Conservation (phyloP, 2,113 vertebrate species). For the Microcebus lehilahytsara region DNA sequence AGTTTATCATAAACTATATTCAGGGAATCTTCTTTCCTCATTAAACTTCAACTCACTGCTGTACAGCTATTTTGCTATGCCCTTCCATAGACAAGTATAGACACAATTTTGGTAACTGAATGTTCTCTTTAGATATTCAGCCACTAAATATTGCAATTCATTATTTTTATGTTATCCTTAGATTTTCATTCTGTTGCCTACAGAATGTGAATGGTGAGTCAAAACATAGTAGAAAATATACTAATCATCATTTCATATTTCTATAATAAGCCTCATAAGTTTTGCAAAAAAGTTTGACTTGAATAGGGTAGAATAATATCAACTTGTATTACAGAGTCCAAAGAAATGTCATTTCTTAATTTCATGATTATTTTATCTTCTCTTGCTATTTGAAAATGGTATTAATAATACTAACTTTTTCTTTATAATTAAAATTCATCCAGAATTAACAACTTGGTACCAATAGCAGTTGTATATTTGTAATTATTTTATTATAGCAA, state of each 20-base stretch:
- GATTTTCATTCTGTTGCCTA: not conserved
- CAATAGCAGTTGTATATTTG: not conserved
- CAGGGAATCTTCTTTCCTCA: rapidly evolving
- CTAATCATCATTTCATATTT: not conserved
- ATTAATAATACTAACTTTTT: not conserved
- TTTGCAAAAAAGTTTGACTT: not conserved
- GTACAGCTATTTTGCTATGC: not conserved
- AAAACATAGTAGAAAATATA: not conserved
- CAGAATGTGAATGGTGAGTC: not conserved
- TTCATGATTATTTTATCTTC: not conserved
- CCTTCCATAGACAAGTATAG: not conserved
- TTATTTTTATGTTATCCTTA: not conserved
- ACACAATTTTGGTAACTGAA: not conserved
- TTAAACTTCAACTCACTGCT: not conserved
- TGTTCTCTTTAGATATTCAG: not conserved
- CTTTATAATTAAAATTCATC: not conserved
- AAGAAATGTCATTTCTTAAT: not conserved
- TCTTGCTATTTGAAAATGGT: not conserved
- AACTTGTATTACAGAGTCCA: not conserved
- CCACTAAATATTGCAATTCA: not conserved
- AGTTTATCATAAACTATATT: not conserved
- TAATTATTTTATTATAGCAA: not conserved
- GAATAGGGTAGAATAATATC: not conserved
- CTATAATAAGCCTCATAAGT: not conserved
- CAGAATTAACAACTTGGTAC: not conserved